Conservation (phyloP, 1,140 invertebrate species). For the Pogonognathellus flavescens region DNA sequence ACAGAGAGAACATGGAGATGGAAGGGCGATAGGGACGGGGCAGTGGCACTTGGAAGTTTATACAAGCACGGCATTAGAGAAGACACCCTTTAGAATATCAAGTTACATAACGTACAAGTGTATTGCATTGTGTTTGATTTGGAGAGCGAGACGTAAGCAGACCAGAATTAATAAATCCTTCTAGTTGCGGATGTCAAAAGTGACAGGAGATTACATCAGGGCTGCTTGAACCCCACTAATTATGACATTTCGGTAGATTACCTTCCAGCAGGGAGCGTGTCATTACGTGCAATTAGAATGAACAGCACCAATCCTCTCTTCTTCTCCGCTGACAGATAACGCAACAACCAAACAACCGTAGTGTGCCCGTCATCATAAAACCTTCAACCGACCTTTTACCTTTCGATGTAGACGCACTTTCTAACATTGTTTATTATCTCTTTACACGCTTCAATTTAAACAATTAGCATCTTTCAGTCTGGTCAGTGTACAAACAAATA, state of each 20-base stretch:
- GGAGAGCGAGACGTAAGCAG: neutral
- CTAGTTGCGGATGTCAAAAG: slow-evolving; percentile 57
- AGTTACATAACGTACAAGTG: slow-evolving; percentile 30
- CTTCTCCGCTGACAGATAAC: slow-evolving; percentile 73
- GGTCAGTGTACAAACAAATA: too few species aligned
- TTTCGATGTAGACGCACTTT: slow-evolving; percentile 68
- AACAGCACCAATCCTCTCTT: slow-evolving; percentile 67
- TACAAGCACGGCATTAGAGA: neutral
- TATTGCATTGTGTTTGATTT: slow-evolving; percentile 9
- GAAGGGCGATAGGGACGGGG: neutral
- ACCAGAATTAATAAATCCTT: slow-evolving; percentile 44
- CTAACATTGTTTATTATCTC: neutral
- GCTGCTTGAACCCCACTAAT: slow-evolving; percentile 63
- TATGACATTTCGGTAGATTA: slow-evolving; percentile 65
- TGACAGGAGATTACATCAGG: slow-evolving; percentile 64
- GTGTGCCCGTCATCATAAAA: neutral
- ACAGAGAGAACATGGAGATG: neutral
- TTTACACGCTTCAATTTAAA: too few species aligned
- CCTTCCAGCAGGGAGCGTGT: slow-evolving; percentile 46
- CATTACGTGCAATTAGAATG: slow-evolving; percentile 59
- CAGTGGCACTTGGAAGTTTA: slow-evolving; percentile 5
- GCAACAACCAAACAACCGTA: neutral
- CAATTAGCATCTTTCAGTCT: neutral
- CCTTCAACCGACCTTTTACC: slow-evolving; percentile 74
- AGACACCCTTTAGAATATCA: slow-evolving; percentile 24